phyloP scores from a whole-genome alignment of 2,888 invertebrate species.

The Lycia hirtaria region DNA sequence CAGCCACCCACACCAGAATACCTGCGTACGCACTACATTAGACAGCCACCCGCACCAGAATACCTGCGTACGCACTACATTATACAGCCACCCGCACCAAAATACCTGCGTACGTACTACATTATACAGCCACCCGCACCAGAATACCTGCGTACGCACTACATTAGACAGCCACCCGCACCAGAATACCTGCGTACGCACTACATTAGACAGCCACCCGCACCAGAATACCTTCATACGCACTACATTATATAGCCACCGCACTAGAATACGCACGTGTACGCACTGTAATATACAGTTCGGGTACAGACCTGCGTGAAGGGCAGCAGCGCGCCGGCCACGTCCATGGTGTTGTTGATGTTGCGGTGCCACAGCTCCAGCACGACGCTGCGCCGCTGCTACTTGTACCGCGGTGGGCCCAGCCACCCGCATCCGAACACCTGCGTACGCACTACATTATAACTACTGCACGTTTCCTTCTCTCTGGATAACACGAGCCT shows the following conservation, averaged over 20 bases:
- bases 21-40: constrained; percentile 55
- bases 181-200: too few species aligned
- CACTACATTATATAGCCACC: too few species aligned
- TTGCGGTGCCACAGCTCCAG: constrained; percentile 84
- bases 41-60: constrained; percentile 90
- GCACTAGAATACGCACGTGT: not conserved
- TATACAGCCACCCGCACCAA: constrained; percentile 87
- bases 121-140: constrained; percentile 86
- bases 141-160: constrained; percentile 81
- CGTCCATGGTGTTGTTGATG: constrained; percentile 84
- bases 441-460: constrained; percentile 51
- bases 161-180: too few species aligned
- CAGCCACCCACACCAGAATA: constrained; percentile 89
- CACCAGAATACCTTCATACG: too few species aligned
- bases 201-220: too few species aligned
- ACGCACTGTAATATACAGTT: too few species aligned
- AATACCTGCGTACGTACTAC: constrained; percentile 75
- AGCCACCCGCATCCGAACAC: constrained; percentile 90
- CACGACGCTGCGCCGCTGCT: constrained; percentile 86
- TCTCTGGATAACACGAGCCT: too few species aligned
- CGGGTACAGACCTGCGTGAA: constrained; percentile 74
- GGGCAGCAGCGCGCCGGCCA: constrained; percentile 77
- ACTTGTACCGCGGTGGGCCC: constrained; percentile 87
- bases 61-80: constrained; percentile 64
- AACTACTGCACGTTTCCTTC: too few species aligned